phyloP scores from a whole-genome alignment of 2,888 invertebrate genomes.

The Eupithecia dodoneata region DNA sequence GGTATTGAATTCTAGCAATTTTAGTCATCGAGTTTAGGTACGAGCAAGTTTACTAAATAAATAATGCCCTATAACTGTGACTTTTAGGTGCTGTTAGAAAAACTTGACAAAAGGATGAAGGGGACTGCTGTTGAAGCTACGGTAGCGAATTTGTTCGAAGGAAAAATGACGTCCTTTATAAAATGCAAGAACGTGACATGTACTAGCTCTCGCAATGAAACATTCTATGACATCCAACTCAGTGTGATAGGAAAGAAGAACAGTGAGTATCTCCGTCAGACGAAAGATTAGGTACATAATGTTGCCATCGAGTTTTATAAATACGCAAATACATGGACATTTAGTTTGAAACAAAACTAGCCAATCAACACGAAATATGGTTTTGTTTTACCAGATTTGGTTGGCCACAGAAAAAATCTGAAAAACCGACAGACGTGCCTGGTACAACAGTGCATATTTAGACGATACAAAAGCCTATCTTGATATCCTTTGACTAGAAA shows the following conservation, averaged over 20 bases:
- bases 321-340: neutral
- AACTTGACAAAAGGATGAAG: slow-evolving; percentile 99
- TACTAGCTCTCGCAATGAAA: slow-evolving; percentile 96
- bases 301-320: neutral
- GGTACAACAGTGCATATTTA: neutral
- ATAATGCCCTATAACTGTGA: neutral
- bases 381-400: neutral
- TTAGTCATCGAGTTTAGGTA: neutral
- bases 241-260: slow-evolving; percentile 99
- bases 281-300: neutral
- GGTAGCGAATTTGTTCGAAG: slow-evolving; percentile 94
- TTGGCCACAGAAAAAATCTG: too few species aligned
- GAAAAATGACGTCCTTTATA: slow-evolving; percentile 99
- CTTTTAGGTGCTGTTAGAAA: slow-evolving; percentile 92
- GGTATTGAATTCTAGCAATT: neutral
- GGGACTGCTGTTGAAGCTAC: slow-evolving; percentile 98
- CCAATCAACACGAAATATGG: neutral
- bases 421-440: too few species aligned
- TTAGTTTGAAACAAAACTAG: neutral
- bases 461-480: neutral
- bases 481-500: neutral
- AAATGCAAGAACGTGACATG: slow-evolving; percentile 99
- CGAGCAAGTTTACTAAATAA: neutral
- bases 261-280: slow-evolving; percentile 84
- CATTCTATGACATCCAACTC: slow-evolving; percentile 99